Evolutionary conservation across 2,797 vertebrate species (phyloP), one percentile per base, ranked within the genome.

Genomic region (Intellagama lesueurii): DNA sequence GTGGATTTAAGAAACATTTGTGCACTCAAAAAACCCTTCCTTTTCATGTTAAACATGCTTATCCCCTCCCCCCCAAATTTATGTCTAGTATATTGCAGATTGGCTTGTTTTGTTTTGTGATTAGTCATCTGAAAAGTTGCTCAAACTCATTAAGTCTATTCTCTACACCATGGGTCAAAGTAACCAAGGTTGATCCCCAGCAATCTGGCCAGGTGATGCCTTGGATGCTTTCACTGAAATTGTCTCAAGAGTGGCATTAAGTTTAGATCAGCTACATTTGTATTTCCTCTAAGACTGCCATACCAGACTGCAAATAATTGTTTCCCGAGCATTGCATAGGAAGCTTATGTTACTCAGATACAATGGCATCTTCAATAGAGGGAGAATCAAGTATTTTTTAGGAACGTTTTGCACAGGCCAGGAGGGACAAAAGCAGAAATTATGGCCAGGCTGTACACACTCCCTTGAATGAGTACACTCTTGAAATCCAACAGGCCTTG

Each of bases 401-500:
- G 69, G 52, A 3, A 7, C 22, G 5, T 81, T 66, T 49, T 77
- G 24, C 17, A 76, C 9, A 81, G 35, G 7, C 3, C 7, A n/a
- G 9, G n/a, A 44, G 44, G 80, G 5, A 14, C n/a, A 40, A 40
- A 40, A 40, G 40, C 40, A 52, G 78, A 76, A 68, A 47, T 22
- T 26, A 16, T 69, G 7, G 7, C 24, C 79, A 3, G 44, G 35
- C 4, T 64, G 28, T 52, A 35, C n/a, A 81, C 2, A 26, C 22
- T 72, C 28, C 19, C n/a, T 88, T 68, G 30, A 83, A 76, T 60
- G 60, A 32, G 52, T 16, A 40, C 60, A 81, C 40, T n/a, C 22
- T 72, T 82, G 80, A 79, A 80, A 89, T 60, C 76, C 56, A 44
- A 79, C 82, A 60, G 64, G 26, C 26, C 82, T 76, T 73, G 32